Percentiles rank a stretch among this genome's conserved stretches.
Conservation (phyloP, 2,888 invertebrate genomes). For the Lithosia quadra region DNA sequence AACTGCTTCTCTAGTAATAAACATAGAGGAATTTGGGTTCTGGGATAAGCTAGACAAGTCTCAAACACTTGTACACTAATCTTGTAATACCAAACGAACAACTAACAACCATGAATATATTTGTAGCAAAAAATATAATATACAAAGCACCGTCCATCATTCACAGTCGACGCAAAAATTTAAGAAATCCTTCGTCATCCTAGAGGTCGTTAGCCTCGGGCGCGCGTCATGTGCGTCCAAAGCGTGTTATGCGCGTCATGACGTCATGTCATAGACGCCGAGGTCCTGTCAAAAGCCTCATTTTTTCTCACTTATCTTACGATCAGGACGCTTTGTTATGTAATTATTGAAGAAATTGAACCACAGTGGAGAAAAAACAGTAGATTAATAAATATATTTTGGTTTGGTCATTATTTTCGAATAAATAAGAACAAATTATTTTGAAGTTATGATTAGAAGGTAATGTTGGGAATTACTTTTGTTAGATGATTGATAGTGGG, state of each 20-base stretch:
- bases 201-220: conserved; percentile 13
- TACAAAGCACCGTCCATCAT: conserved; percentile 10
- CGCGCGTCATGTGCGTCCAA: conserved; percentile 27
- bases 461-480: conserved; percentile 12
- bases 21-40: background rate
- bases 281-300: conserved; percentile 61
- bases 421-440: conserved; percentile 12
- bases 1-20: no score
- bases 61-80: background rate
- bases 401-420: conserved; percentile 7
- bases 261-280: conserved; percentile 60
- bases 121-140: conserved; percentile 12
- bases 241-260: conserved; percentile 49
- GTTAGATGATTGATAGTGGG: conserved; percentile 15
- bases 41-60: background rate
- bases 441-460: conserved; percentile 12
- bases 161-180: conserved; percentile 13
- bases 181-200: conserved; percentile 15
- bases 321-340: conserved; percentile 66
- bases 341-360: conserved; percentile 63
- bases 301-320: conserved; percentile 69
- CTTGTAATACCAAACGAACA: background rate
- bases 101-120: conserved; percentile 3
- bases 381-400: conserved; percentile 4
- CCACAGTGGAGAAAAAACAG: conserved; percentile 38